Conservation (phyloP, 2,113 vertebrate genomes). For the Calidris pygmaea region DNA sequence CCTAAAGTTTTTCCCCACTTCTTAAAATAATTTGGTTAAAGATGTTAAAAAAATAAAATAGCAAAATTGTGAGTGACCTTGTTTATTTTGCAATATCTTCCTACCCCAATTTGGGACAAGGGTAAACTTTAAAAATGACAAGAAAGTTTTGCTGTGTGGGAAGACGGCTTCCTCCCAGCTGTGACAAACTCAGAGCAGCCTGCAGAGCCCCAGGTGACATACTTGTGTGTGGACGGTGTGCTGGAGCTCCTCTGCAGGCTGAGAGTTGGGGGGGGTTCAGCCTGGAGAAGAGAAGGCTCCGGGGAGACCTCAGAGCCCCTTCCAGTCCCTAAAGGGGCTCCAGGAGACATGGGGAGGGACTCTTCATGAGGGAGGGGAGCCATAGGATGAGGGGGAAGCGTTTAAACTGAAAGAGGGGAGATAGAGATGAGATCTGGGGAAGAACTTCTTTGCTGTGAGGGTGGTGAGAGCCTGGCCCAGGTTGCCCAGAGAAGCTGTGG, state of each 20-base stretch:
- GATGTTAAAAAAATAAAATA: not conserved
- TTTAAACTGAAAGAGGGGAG: too few relatives aligned
- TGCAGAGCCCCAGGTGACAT: not conserved
- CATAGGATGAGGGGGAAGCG: too few relatives aligned
- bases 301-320: too few relatives aligned
- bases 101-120: not conserved
- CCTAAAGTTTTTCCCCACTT: not conserved
- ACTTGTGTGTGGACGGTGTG: rapidly evolving
- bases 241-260: not conserved
- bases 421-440: too few relatives aligned
- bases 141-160: not conserved
- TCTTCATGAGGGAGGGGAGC: too few relatives aligned
- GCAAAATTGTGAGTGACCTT: not conserved
- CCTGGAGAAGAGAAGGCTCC: too few relatives aligned
- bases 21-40: not conserved
- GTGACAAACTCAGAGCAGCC: not conserved
- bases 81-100: not conserved
- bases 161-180: not conserved
- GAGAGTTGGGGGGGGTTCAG: too few relatives aligned
- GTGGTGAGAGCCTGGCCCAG: too few relatives aligned
- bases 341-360: too few relatives aligned
- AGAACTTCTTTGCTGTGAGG: too few relatives aligned
- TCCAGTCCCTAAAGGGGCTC: too few relatives aligned
- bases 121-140: not conserved
- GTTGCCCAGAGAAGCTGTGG: too few relatives aligned